A percentile compares a stretch with the other conserved stretches of the same genome.
Evolutionary conservation across 2,888 invertebrate species (phyloP).

Genomic region (Sacculina carcini): DNA sequence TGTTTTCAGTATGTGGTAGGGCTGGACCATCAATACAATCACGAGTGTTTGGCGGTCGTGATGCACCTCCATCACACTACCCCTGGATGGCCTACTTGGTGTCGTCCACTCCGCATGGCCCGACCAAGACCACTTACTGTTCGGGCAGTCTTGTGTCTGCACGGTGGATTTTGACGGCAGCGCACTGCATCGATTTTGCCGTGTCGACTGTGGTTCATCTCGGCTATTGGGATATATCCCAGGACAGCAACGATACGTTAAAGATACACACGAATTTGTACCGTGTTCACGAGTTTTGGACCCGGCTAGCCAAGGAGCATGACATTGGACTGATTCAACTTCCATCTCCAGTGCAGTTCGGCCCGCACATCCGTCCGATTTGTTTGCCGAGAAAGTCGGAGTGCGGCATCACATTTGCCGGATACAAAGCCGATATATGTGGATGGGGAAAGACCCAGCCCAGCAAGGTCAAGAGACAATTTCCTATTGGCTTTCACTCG

Average conservation of each 20-base stretch:
- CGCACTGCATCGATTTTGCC: not conserved
- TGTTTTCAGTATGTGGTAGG: not conserved
- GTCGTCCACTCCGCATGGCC: not conserved
- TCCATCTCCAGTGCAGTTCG: not conserved
- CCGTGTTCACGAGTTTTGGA: not conserved
- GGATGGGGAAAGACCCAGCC: not conserved
- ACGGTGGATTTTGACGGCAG: not conserved
- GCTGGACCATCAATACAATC: not conserved
- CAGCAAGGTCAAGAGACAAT: not conserved
- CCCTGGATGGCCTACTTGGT: not conserved
- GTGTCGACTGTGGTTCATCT: not conserved
- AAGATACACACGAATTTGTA: not conserved
- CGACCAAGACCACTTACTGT: not conserved
- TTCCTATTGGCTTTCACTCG: no score
- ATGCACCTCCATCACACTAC: not conserved
- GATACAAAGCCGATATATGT: not conserved
- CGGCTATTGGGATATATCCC: not conserved
- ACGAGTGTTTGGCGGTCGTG: not conserved
- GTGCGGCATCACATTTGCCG: not conserved
- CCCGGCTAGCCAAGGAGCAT: not conserved
- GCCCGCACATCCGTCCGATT: not conserved
- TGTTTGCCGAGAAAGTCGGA: not conserved
- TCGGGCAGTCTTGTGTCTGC: not conserved
- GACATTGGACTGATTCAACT: not conserved
- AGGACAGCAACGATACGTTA: not conserved